A percentile compares a stretch with the other conserved stretches of the same genome.
Evolutionary conservation across 2,113 vertebrate species (phyloP).

Genomic region (Castor canadensis): DNA sequence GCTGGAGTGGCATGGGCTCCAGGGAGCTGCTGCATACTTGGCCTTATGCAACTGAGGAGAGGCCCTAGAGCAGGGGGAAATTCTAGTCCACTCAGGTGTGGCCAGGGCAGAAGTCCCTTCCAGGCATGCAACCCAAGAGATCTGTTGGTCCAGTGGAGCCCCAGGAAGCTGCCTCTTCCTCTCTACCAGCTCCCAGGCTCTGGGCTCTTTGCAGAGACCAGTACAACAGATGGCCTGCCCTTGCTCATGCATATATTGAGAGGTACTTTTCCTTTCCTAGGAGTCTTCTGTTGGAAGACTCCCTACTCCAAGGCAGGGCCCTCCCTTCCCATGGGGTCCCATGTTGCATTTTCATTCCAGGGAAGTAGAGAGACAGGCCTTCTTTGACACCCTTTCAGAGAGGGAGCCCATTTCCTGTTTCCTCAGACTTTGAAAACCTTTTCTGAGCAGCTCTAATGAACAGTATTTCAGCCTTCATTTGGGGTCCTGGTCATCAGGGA

Average conservation of each 20-base stretch:
- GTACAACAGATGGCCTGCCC: not conserved
- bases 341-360: not conserved
- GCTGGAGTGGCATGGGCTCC: not conserved
- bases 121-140: not conserved
- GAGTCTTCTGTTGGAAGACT: not conserved
- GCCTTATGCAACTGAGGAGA: not conserved
- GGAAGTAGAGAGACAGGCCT: not conserved
- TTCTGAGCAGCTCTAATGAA: not conserved
- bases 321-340: not conserved
- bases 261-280: not conserved
- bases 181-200: not conserved
- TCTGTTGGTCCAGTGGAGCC: not conserved
- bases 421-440: not conserved
- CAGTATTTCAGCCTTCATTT: not conserved
- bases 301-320: not conserved
- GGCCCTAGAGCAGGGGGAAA: not conserved
- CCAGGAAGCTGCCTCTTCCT: not conserved
- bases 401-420: not conserved
- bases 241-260: not conserved
- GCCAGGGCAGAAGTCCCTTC: not conserved
- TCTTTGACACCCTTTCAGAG: not conserved
- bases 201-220: not conserved
- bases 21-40: not conserved
- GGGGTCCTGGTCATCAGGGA: not conserved
- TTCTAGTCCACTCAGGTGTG: not conserved